Percentiles rank a stretch among this genome's conserved stretches.
These are phyloP conservation scores for Synanthedon vespiformis DNA, from an alignment of 2,888 invertebrate genomes.

Conservation along the genomic window DNA sequence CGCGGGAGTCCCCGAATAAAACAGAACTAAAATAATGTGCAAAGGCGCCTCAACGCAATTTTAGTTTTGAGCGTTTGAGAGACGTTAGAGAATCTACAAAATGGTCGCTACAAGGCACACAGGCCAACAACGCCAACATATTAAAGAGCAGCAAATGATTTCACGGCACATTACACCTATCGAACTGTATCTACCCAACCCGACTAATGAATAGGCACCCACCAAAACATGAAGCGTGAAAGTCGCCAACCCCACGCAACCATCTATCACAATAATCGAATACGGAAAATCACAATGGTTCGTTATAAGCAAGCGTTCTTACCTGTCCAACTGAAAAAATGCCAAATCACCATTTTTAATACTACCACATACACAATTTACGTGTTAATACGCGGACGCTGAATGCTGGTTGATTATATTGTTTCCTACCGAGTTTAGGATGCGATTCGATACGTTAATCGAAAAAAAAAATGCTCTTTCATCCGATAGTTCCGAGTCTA, in stretches of 20 bases:
- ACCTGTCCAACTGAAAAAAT: constrained; percentile 34
- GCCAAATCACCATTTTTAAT: constrained; percentile 65
- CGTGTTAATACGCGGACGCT: constrained; percentile 3
- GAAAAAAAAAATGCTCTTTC: constrained; percentile 55
- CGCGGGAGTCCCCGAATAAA: too few relatives aligned
- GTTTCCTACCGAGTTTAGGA: constrained; percentile 53
- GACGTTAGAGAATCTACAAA: too few relatives aligned
- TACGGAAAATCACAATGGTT: constrained; percentile 61
- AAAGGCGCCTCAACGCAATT: too few relatives aligned
- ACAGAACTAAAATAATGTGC: too few relatives aligned
- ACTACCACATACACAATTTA: constrained; percentile 16
- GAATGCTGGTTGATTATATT: constrained; percentile 68
- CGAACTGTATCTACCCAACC: constrained; percentile 6
- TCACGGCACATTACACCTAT: constrained; percentile 15
- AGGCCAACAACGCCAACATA: too few relatives aligned
- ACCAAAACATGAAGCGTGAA: constrained; percentile 19
- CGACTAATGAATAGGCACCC: constrained; percentile 4
- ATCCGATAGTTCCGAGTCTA: constrained; percentile 47
- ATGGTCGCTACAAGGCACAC: too few relatives aligned
- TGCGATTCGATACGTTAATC: constrained; percentile 61
- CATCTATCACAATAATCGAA: constrained; percentile 62
- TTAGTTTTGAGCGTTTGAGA: too few relatives aligned
- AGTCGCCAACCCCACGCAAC: constrained; percentile 22
- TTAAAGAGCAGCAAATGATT: constrained; percentile 11
- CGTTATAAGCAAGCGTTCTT: constrained; percentile 43